Conservation (phyloP, 2,888 invertebrate species). For the Lasioglossum vierecki region DNA sequence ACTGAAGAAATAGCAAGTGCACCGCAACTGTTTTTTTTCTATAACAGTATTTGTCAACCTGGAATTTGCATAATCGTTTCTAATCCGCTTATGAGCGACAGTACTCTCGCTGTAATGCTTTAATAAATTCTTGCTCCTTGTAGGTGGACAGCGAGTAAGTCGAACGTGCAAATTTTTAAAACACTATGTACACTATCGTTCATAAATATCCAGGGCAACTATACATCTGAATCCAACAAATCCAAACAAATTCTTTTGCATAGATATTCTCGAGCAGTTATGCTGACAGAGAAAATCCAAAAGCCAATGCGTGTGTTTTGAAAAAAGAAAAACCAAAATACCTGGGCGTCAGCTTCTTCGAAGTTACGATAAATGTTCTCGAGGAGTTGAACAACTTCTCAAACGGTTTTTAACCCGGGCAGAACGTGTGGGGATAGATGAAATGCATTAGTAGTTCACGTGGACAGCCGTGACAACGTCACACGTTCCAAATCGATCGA, state of each 20-base stretch:
- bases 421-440: background rate
- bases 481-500: constrained; percentile 39
- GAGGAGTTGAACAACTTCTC: background rate
- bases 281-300: background rate
- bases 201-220: background rate
- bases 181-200: background rate
- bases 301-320: background rate
- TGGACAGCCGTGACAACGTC: background rate
- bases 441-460: constrained; percentile 1
- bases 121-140: background rate
- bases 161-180: background rate
- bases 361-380: background rate
- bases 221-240: background rate
- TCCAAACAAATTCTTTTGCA: background rate
- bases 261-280: no score
- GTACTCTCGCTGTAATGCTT: background rate
- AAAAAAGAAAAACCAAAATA: no score
- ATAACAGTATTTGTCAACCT: background rate
- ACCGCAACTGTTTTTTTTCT: background rate
- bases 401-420: background rate
- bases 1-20: background rate
- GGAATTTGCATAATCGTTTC: constrained; percentile 8
- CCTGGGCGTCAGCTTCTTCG: background rate
- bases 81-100: constrained; percentile 4
- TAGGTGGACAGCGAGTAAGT: background rate